Conservation (phyloP, 2,888 invertebrate species). For the Tetropium fuscum region DNA sequence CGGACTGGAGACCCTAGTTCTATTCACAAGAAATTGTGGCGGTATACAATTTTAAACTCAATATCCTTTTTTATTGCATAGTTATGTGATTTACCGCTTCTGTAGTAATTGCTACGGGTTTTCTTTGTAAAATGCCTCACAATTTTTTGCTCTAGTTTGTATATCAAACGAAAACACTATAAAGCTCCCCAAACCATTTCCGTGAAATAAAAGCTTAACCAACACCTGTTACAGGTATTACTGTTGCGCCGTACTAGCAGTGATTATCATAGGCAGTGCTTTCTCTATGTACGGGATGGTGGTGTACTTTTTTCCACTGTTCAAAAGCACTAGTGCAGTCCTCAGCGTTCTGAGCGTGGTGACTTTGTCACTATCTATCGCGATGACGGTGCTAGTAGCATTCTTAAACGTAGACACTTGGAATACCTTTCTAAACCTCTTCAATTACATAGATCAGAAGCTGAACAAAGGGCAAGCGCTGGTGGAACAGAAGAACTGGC, state of each 20-base stretch:
- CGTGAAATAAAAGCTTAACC: too few species aligned
- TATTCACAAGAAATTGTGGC: too few species aligned
- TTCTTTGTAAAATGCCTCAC: too few species aligned
- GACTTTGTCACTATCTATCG: conserved; percentile 11
- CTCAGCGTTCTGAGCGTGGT: conserved; percentile 26
- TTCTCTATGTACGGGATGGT: conserved; percentile 27
- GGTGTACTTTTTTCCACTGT: conserved; percentile 17
- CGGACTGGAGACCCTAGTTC: too few species aligned
- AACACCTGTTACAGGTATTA: conserved; percentile 27
- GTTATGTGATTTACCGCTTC: too few species aligned
- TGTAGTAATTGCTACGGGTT: too few species aligned
- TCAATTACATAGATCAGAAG: conserved; percentile 32
- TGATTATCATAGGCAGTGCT: conserved; percentile 19
- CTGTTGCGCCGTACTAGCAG: conserved; percentile 12
- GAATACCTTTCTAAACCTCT: conserved; percentile 34
- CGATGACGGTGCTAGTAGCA: conserved; percentile 30
- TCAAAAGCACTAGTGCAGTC: conserved; percentile 22
- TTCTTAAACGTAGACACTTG: conserved; percentile 31
- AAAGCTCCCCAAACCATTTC: too few species aligned
- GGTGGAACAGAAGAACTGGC: background rate
- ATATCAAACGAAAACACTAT: too few species aligned
- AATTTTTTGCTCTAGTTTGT: too few species aligned
- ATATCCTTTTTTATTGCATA: too few species aligned
- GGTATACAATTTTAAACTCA: too few species aligned
- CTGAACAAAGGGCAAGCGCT: conserved; percentile 21